Evolutionary conservation across 2,888 invertebrate genomes (phyloP).

Genomic region (Gymnocheta viridis): DNA sequence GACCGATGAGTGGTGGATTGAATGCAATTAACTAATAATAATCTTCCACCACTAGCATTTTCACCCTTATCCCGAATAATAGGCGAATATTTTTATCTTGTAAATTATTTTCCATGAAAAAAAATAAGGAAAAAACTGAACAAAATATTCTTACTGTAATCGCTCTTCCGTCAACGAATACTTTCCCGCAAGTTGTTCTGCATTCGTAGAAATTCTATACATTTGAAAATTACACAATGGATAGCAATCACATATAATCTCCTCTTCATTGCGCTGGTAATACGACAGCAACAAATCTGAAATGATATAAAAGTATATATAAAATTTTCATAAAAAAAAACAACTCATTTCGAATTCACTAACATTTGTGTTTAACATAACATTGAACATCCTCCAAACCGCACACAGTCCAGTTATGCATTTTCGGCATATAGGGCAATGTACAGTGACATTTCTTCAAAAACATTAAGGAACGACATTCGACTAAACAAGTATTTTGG

Average conservation of each 20-base stretch:
- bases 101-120: too few relatives aligned
- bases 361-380: slow-evolving; percentile 72
- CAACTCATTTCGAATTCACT: slow-evolving; percentile 20
- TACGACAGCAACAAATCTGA: neutral
- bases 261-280: slow-evolving; percentile 29
- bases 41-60: too few relatives aligned
- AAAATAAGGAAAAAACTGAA: too few relatives aligned
- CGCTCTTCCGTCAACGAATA: slow-evolving; percentile 80
- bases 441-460: slow-evolving; percentile 84
- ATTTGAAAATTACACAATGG: slow-evolving; percentile 85
- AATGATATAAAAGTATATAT: neutral
- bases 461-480: slow-evolving; percentile 83
- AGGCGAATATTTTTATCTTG: too few relatives aligned
- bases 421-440: slow-evolving; percentile 83
- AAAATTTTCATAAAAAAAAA: neutral
- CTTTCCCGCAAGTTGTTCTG: slow-evolving; percentile 82
- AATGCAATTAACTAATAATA: too few relatives aligned
- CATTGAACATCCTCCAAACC: slow-evolving; percentile 73
- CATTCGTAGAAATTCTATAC: slow-evolving; percentile 84
- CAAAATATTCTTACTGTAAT: slow-evolving; percentile 82
- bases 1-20: too few relatives aligned
- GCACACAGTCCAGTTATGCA: slow-evolving; percentile 73
- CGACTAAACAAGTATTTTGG: slow-evolving; percentile 85
- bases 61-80: too few relatives aligned
- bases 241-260: slow-evolving; percentile 75